Conservation (phyloP, 2,797 vertebrate genomes). For the Hyperoplus immaculatus region DNA sequence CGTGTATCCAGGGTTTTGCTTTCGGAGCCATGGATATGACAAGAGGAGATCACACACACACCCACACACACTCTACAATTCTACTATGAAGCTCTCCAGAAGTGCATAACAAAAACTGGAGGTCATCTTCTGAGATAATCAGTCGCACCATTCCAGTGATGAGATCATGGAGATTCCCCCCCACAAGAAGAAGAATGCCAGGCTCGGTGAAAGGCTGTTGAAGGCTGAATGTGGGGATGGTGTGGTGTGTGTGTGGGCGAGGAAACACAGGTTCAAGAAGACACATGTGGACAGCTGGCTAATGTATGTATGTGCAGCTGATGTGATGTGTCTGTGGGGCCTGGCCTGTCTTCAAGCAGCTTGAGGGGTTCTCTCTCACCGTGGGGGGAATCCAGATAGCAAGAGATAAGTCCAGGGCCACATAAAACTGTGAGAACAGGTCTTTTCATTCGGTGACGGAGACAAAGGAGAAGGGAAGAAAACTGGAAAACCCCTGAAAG, state of each 20-base stretch:
- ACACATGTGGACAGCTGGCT: constrained; percentile 58
- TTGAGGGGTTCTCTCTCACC: constrained; percentile 43
- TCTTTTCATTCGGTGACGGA: constrained; percentile 48
- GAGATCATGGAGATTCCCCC: constrained; percentile 50
- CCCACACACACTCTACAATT: background rate
- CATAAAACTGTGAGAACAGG: constrained; percentile 39
- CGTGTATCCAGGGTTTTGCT: background rate
- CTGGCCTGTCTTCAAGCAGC: constrained; percentile 23
- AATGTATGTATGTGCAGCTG: constrained; percentile 42
- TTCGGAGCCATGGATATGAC: constrained; percentile 10
- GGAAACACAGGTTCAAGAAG: constrained; percentile 28
- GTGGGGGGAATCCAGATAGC: constrained; percentile 32
- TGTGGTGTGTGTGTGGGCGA: background rate
- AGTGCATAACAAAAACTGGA: constrained; percentile 34
- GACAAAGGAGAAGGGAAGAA: background rate
- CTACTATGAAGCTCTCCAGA: constrained; percentile 10
- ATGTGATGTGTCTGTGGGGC: constrained; percentile 24
- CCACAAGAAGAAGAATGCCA: constrained; percentile 35
- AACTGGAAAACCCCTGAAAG: background rate
- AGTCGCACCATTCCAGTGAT: constrained; percentile 41
- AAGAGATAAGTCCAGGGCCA: constrained; percentile 33
- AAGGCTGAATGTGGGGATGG: constrained; percentile 7
- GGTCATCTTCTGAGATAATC: constrained; percentile 39
- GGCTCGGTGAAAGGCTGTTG: constrained; percentile 21
- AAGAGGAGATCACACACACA: constrained; percentile 3